A percentile compares a stretch with the other conserved stretches of the same genome.
Conservation (phyloP, 2,113 vertebrate genomes). For the Perca flavescens region DNA sequence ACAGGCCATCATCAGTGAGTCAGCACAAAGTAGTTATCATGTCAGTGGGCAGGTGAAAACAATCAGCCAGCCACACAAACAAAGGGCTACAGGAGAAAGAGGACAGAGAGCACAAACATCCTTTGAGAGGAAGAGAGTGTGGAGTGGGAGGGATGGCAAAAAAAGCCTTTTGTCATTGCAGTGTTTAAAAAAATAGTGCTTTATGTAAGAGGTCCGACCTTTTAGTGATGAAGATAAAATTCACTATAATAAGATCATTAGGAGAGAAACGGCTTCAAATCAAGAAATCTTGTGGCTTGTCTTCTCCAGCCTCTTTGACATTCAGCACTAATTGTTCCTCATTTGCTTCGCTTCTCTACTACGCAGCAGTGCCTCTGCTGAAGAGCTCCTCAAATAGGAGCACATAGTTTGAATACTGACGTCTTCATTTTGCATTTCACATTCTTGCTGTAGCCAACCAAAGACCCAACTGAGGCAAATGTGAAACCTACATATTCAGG, state of each 20-base stretch:
- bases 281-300: constrained; percentile 28
- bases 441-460: constrained; percentile 1
- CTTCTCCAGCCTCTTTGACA: constrained; percentile 33
- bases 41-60: constrained; percentile 67
- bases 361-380: constrained; percentile 21
- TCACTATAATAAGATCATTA: constrained; percentile 51
- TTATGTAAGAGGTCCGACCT: constrained; percentile 8
- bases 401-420: constrained; percentile 34
- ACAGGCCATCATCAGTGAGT: constrained; percentile 63
- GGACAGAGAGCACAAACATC: constrained; percentile 43
- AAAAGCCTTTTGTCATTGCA: constrained; percentile 13
- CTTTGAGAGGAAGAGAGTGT: constrained; percentile 34
- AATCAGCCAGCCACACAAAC: constrained; percentile 50
- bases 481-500: neutral
- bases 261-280: constrained; percentile 57
- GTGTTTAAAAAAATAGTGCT: neutral
- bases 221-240: constrained; percentile 39
- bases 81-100: constrained; percentile 46
- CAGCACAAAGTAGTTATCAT: constrained; percentile 56
- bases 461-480: constrained; percentile 7
- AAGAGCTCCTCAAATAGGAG: constrained; percentile 26
- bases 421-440: constrained; percentile 27
- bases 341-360: constrained; percentile 44
- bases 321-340: constrained; percentile 53
- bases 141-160: constrained; percentile 16